A percentile compares a stretch with the other conserved stretches of the same genome.
Conservation (phyloP, 2,113 vertebrate genomes). For the Menura novaehollandiae region DNA sequence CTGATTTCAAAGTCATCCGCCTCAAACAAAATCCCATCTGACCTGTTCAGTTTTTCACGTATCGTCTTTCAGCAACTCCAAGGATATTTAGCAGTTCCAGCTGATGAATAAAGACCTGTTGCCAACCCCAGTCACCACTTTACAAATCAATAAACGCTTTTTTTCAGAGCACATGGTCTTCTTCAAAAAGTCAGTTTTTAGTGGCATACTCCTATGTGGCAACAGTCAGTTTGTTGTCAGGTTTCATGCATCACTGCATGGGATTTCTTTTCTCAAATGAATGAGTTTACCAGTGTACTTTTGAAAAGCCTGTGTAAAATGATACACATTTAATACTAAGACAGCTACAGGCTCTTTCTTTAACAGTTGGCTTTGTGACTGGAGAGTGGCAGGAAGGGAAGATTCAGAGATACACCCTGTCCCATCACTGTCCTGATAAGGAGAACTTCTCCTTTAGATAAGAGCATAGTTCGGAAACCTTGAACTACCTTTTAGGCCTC, state of each 20-base stretch:
- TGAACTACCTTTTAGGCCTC: background rate
- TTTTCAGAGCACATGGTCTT: background rate
- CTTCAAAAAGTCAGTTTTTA: background rate
- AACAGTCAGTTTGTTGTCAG: background rate
- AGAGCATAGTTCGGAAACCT: background rate
- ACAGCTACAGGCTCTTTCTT: background rate
- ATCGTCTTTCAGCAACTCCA: background rate
- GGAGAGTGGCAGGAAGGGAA: background rate
- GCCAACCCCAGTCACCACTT: conserved; percentile 1
- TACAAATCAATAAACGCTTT: conserved; percentile 3
- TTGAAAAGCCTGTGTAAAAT: background rate
- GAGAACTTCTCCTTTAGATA: background rate
- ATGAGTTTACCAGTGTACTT: background rate
- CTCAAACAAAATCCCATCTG: conserved; percentile 1
- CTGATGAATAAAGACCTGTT: conserved; percentile 6
- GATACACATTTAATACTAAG: background rate
- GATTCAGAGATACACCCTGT: background rate
- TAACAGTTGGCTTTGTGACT: background rate
- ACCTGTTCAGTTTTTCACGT: background rate
- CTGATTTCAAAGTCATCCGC: conserved; percentile 18
- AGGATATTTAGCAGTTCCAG: conserved; percentile 6
- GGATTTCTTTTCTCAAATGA: background rate
- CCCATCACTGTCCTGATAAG: background rate
- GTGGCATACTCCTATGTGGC: background rate
- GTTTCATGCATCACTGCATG: background rate